Evolutionary conservation across 2,113 vertebrate genomes (phyloP).

Genomic region (Chrysochloris asiatica): DNA sequence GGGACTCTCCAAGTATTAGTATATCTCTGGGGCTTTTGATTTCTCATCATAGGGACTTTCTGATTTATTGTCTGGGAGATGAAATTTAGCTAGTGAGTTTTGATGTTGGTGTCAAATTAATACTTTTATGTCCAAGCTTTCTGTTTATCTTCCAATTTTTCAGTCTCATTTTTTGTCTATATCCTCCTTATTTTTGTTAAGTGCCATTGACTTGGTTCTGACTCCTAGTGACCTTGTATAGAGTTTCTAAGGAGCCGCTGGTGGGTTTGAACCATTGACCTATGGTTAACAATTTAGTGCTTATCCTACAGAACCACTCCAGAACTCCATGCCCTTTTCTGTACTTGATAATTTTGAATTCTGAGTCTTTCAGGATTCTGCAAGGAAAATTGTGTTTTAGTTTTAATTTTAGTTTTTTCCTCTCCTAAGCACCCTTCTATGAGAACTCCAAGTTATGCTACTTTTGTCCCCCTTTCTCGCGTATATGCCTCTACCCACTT

Average conservation of each 20-base stretch:
- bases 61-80: background rate
- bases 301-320: too few relatives aligned
- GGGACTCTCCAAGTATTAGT: background rate
- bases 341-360: background rate
- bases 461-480: background rate
- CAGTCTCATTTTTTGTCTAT: background rate
- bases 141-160: background rate
- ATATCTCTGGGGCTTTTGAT: background rate
- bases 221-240: too few relatives aligned
- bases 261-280: too few relatives aligned
- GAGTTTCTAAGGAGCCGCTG: too few relatives aligned
- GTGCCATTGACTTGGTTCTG: too few relatives aligned
- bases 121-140: background rate
- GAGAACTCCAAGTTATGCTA: background rate
- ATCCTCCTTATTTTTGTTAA: background rate
- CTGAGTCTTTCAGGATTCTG: background rate
- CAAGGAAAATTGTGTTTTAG: background rate
- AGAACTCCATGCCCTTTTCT: too few relatives aligned
- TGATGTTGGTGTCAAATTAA: background rate
- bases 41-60: background rate
- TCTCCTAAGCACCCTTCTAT: background rate
- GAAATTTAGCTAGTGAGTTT: background rate
- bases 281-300: too few relatives aligned
- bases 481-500: background rate
- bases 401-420: too few relatives aligned